These are phyloP conservation scores for Drosophila anomelani DNA, from an alignment of 2,888 invertebrate species.

Conservation along the genomic window DNA sequence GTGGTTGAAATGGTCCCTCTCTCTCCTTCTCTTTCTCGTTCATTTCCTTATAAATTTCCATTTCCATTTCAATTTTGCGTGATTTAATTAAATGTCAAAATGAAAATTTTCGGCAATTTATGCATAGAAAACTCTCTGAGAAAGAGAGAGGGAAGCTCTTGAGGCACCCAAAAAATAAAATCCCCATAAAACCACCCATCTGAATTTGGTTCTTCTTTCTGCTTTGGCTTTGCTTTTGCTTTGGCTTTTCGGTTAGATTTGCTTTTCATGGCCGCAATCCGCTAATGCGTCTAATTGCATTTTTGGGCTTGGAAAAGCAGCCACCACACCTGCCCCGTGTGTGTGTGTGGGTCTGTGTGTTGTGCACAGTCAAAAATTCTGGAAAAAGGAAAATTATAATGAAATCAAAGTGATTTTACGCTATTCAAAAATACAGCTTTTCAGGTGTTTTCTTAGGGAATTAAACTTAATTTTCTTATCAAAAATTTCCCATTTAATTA, in stretches of 20 bases:
- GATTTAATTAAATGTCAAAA: conserved; percentile 76
- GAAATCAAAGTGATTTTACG: not conserved
- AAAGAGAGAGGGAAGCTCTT: too few relatives aligned
- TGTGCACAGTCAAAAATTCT: not conserved
- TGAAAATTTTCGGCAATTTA: conserved; percentile 62
- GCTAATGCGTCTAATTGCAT: conserved; percentile 76
- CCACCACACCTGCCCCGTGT: conserved; percentile 2
- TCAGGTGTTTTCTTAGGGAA: too few relatives aligned
- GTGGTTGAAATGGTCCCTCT: conserved; percentile 42
- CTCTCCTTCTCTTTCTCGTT: conserved; percentile 1
- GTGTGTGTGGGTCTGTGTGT: not conserved
- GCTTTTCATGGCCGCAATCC: conserved; percentile 32
- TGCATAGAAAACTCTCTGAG: conserved; percentile 49
- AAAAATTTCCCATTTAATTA: not conserved
- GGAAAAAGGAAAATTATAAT: not conserved
- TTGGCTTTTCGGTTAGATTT: conserved; percentile 21
- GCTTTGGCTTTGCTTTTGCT: conserved; percentile 27
- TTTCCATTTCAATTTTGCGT: conserved; percentile 62
- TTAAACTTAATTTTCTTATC: not conserved
- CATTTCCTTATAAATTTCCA: conserved; percentile 30
- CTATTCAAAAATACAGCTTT: too few relatives aligned
- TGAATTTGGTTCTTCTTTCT: conserved; percentile 3
- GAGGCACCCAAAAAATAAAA: not conserved
- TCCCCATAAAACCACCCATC: conserved; percentile 1
- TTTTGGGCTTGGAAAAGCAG: conserved; percentile 48